These are phyloP conservation scores for Folsomia manolachei DNA, from an alignment of 2,888 invertebrate species.

Conservation along the genomic window DNA sequence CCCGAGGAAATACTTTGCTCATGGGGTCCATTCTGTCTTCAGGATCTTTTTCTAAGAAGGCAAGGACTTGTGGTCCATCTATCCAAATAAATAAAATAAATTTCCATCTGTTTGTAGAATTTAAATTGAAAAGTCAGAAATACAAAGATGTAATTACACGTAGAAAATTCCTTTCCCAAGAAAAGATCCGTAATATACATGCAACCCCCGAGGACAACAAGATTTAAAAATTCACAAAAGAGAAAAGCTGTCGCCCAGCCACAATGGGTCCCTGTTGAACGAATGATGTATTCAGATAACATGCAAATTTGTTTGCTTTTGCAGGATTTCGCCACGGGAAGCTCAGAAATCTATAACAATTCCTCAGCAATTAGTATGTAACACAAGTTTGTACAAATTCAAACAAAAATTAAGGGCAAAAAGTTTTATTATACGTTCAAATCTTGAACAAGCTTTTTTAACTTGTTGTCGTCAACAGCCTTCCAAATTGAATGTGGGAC, in stretches of 20 bases:
- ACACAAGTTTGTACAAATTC: no score
- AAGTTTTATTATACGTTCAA: constrained; percentile 25
- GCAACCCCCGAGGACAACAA: constrained; percentile 51
- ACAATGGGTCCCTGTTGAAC: constrained; percentile 37
- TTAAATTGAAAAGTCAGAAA: no score
- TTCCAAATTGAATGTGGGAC: constrained; percentile 53
- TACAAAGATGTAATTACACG: no score
- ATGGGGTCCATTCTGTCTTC: constrained; percentile 40
- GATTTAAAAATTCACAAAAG: constrained; percentile 50
- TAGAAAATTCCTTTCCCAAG: constrained; percentile 51
- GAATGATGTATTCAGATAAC: constrained; percentile 39
- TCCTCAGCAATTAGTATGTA: no score
- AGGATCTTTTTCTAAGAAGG: constrained; percentile 38
- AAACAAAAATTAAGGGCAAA: not conserved
- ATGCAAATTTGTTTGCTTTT: constrained; percentile 25
- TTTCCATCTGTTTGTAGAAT: no score
- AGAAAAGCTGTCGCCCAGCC: constrained; percentile 44
- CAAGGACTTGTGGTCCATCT: constrained; percentile 34
- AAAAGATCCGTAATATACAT: constrained; percentile 52
- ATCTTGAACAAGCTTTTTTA: constrained; percentile 41
- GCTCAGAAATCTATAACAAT: constrained; percentile 18
- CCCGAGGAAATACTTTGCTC: constrained; percentile 41
- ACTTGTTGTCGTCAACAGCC: constrained; percentile 51
- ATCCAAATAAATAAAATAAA: no score
- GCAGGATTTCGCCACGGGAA: constrained; percentile 20